Evolutionary conservation across 2,888 invertebrate species (phyloP).

Genomic region (Punctoribates punctum): DNA sequence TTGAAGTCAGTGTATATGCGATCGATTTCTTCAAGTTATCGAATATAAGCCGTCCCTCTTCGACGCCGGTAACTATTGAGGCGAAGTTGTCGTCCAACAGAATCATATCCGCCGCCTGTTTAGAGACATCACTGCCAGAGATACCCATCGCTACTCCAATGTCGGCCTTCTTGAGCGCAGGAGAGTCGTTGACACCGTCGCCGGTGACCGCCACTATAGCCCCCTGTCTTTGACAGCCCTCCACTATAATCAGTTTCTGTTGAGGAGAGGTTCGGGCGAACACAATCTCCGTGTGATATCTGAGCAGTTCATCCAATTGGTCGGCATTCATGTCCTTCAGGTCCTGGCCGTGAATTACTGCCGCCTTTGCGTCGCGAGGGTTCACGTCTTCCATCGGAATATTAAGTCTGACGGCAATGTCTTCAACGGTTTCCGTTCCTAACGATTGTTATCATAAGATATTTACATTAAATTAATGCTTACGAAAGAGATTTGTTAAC

Average conservation of each 20-base stretch:
- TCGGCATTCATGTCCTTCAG: conserved; percentile 52
- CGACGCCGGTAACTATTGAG: conserved; percentile 57
- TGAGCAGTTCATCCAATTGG: conserved; percentile 52
- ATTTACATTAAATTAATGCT: neutral
- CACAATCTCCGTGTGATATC: conserved; percentile 53
- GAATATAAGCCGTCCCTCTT: conserved; percentile 70
- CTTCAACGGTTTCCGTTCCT: conserved; percentile 74
- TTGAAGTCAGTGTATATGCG: conserved; percentile 92
- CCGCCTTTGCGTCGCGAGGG: conserved; percentile 52
- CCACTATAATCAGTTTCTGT: conserved; percentile 60
- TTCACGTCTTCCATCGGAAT: conserved; percentile 61
- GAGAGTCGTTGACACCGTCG: conserved; percentile 62
- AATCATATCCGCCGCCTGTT: conserved; percentile 57
- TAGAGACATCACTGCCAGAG: conserved; percentile 56
- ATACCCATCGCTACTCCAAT: conserved; percentile 58
- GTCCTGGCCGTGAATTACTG: conserved; percentile 53
- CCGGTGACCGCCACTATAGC: conserved; percentile 62
- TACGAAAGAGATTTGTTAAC: no score
- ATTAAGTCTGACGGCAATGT: conserved; percentile 84
- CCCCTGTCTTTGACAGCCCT: conserved; percentile 60
- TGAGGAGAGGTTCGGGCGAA: conserved; percentile 56
- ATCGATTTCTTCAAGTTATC: conserved; percentile 98
- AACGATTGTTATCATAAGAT: neutral
- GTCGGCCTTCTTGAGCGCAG: conserved; percentile 62
- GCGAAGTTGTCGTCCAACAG: conserved; percentile 57